Conservation (phyloP, 2,797 vertebrate genomes). For the Ficedula albicollis region DNA sequence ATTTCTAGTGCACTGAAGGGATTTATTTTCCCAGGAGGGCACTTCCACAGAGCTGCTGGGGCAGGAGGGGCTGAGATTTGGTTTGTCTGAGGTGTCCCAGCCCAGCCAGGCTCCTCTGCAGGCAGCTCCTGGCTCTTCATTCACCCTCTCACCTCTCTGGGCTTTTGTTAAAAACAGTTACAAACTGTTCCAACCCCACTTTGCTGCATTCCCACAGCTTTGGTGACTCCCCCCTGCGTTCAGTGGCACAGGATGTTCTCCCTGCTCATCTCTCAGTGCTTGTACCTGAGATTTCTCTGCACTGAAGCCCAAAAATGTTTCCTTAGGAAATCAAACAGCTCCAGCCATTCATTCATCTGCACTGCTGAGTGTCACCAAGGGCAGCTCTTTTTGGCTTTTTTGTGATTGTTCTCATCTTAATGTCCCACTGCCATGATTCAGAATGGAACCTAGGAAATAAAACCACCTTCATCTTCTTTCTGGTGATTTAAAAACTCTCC, state of each 20-base stretch:
- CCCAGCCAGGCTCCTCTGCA: not conserved
- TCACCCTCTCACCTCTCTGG: not conserved
- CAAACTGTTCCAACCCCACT: not conserved
- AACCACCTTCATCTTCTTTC: not conserved
- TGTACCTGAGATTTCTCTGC: not conserved
- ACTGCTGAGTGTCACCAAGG: not conserved
- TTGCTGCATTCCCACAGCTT: not conserved
- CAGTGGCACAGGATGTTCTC: not conserved
- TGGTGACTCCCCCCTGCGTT: not conserved
- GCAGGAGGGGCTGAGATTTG: not conserved
- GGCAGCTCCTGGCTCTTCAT: not conserved
- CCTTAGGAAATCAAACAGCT: not conserved
- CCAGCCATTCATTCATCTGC: not conserved
- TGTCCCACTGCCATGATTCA: not conserved
- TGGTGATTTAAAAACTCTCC: not conserved
- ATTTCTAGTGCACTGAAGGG: not conserved
- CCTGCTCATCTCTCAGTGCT: not conserved
- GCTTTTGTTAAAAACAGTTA: not conserved
- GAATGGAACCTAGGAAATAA: not conserved
- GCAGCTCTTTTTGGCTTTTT: not conserved
- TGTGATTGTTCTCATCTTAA: not conserved
- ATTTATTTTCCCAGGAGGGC: not conserved
- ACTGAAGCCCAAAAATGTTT: not conserved
- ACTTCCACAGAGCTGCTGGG: not conserved
- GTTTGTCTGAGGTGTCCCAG: not conserved